phyloP scores from a whole-genome alignment of 2,113 vertebrate species.

The Pardalotus punctatus region DNA sequence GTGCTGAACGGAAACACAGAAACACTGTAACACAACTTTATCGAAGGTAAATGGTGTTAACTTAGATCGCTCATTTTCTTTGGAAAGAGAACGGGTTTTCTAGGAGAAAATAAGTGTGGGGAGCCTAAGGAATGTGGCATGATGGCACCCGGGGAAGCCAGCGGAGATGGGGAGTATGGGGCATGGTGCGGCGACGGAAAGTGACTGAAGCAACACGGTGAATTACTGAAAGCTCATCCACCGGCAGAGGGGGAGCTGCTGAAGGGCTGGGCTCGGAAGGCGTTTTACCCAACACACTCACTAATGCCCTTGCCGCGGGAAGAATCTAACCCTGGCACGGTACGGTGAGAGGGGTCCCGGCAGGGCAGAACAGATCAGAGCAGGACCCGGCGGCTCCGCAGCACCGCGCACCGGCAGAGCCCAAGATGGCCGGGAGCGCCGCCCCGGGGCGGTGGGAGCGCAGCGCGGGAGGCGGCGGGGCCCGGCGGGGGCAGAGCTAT shows the following conservation, averaged over 20 bases:
- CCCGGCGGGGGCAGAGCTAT: no score
- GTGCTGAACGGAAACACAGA: not conserved
- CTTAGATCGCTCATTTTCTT: not conserved
- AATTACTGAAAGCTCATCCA: accelerated
- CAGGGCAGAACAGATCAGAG: accelerated
- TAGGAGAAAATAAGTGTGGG: not conserved
- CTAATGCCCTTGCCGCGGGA: accelerated
- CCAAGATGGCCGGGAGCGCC: not conserved
- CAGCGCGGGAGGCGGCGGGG: not conserved
- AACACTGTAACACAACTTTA: not conserved
- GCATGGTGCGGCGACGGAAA: accelerated
- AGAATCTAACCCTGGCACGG: not conserved
- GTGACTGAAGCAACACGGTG: accelerated
- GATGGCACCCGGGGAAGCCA: not conserved
- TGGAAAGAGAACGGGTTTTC: not conserved
- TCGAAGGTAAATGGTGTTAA: not conserved
- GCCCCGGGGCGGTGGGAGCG: not conserved
- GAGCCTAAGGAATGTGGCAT: accelerated
- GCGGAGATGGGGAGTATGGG: accelerated
- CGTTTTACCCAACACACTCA: not conserved
- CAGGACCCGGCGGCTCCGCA: accelerated
- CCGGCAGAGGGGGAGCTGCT: no score
- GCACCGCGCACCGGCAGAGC: accelerated
- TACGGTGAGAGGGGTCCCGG: accelerated
- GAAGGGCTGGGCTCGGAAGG: not conserved